Evolutionary conservation across 2,113 vertebrate species (phyloP).

Genomic region (Sapajus apella): DNA sequence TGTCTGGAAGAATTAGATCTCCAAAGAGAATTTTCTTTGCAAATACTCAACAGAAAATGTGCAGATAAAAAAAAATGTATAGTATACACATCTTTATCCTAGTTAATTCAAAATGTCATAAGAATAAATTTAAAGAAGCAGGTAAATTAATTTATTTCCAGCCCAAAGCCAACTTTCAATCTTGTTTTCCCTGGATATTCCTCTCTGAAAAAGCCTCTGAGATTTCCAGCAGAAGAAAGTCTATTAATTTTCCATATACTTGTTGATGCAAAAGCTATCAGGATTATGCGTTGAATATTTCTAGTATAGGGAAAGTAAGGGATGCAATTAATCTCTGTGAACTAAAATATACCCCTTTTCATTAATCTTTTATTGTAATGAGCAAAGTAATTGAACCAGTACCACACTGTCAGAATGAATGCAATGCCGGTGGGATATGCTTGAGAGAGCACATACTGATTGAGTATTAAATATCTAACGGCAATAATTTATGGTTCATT

Average conservation of each 20-base stretch:
- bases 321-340: constrained; percentile 95
- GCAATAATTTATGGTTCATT: constrained; percentile 93
- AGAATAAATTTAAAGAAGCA: constrained; percentile 81
- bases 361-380: constrained; percentile 96
- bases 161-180: constrained; percentile 82
- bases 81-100: constrained; percentile 62
- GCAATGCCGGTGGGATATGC: constrained; percentile 89
- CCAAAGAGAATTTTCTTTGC: constrained; percentile 50
- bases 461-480: constrained; percentile 92
- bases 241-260: constrained; percentile 94
- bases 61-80: constrained; percentile 33
- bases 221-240: constrained; percentile 88
- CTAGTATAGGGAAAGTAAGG: constrained; percentile 87
- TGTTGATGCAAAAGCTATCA: constrained; percentile 93
- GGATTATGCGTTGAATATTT: constrained; percentile 93
- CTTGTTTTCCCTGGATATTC: constrained; percentile 83
- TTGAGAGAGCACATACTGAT: constrained; percentile 91
- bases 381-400: constrained; percentile 90
- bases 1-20: neutral
- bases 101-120: constrained; percentile 81
- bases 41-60: constrained; percentile 49
- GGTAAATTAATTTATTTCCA: constrained; percentile 86
- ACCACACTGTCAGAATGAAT: constrained; percentile 89
- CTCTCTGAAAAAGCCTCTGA: constrained; percentile 82
- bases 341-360: constrained; percentile 94